Conservation (phyloP, 2,113 vertebrate species). For the Brachionichthys hirsutus region DNA sequence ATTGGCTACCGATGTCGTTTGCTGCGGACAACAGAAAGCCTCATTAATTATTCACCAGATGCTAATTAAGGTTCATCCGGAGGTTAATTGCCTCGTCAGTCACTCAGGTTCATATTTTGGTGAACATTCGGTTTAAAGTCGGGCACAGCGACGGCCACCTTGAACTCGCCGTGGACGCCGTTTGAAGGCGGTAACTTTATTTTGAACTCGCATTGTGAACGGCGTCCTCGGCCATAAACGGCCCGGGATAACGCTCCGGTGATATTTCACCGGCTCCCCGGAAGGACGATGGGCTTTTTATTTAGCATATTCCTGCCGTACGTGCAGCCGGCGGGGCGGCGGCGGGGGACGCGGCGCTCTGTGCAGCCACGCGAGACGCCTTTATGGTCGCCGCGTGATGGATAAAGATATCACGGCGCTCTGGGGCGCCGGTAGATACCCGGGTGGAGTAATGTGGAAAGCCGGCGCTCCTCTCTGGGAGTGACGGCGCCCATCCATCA, state of each 20-base stretch:
- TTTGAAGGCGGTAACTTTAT: constrained; percentile 18
- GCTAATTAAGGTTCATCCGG: constrained; percentile 60
- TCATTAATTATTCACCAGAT: constrained; percentile 61
- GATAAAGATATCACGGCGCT: constrained; percentile 47
- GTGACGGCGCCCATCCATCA: constrained; percentile 48
- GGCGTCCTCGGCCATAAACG: constrained; percentile 41
- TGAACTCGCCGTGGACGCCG: constrained; percentile 19
- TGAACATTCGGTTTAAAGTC: too few species aligned
- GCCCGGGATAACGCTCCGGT: not conserved
- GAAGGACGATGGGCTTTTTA: constrained; percentile 48
- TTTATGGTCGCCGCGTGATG: constrained; percentile 44
- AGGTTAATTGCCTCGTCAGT: constrained; percentile 57
- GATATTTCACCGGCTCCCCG: constrained; percentile 25
- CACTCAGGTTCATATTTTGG: constrained; percentile 21
- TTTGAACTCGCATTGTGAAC: too few species aligned
- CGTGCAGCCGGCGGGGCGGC: not conserved
- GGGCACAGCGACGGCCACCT: too few species aligned
- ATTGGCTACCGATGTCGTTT: constrained; percentile 40
- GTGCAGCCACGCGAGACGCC: constrained; percentile 48
- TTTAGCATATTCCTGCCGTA: constrained; percentile 54
- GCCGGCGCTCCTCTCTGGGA: constrained; percentile 40
- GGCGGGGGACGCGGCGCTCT: constrained; percentile 8
- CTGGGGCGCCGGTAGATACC: constrained; percentile 27
- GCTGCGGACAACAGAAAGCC: constrained; percentile 40
- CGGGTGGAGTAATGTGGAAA: constrained; percentile 44